Conservation (phyloP, 2,888 invertebrate genomes). For the Neoitamus cyanurus region DNA sequence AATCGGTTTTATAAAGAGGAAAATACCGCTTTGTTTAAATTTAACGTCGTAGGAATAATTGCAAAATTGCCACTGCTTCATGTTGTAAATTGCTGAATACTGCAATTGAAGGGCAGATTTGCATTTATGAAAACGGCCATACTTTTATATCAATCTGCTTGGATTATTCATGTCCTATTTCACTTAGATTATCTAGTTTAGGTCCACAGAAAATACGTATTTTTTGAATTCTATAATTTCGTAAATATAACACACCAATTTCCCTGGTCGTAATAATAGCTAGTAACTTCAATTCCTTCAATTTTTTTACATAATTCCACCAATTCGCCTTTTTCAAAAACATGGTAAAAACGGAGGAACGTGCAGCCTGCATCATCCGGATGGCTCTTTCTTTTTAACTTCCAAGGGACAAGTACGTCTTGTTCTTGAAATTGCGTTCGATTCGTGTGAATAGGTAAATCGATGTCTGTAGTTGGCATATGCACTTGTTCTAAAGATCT, state of each 20-base stretch:
- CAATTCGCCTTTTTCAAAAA: conserved; percentile 87
- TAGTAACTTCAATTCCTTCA: conserved; percentile 69
- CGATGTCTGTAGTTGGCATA: conserved; percentile 52
- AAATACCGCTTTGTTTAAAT: too few relatives aligned
- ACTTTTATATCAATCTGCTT: too few relatives aligned
- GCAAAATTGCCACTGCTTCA: too few relatives aligned
- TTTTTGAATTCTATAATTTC: conserved; percentile 65
- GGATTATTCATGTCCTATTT: too few relatives aligned
- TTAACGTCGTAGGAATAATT: too few relatives aligned
- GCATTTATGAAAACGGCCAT: too few relatives aligned
- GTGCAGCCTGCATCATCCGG: conserved; percentile 61
- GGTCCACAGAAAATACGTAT: neutral
- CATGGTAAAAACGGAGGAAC: conserved; percentile 92
- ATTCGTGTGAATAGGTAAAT: conserved; percentile 85
- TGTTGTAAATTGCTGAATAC: too few relatives aligned
- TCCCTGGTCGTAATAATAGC: conserved; percentile 93
- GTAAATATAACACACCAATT: conserved; percentile 92
- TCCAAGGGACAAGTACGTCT: conserved; percentile 97
- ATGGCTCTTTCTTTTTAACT: conserved; percentile 69
- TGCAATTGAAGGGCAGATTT: too few relatives aligned
- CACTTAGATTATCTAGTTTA: too few relatives aligned
- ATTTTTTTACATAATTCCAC: conserved; percentile 73
- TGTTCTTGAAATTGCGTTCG: conserved; percentile 89
- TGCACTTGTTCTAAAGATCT: neutral
- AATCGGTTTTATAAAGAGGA: too few relatives aligned